Base-by-base conservation (phyloP, 1,140 invertebrate species). In the Melanaphis sacchari region DNA sequence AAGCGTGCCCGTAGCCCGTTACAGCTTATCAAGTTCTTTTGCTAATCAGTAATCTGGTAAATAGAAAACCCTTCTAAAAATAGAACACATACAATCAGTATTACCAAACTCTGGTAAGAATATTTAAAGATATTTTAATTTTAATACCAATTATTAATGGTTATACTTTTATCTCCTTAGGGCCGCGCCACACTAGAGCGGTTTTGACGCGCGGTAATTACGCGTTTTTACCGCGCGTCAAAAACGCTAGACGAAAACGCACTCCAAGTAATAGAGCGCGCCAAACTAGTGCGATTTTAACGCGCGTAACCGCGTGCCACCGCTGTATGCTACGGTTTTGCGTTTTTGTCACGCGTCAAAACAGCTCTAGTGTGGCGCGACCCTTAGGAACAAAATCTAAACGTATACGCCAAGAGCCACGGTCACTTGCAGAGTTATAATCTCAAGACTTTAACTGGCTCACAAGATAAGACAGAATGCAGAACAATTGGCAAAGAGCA, bases 41-140 rank as follows among this genome's bases (percentile, higher is more conserved):
- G 43, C 43, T 46, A 46, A 46, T 52, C 52, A 52, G 4, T 22
- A 52, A 52, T 52, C 52, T 81, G 76, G n/a, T 81, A 81, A 81
- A 81, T 81, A n/a, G n/a, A 81, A 81, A 81, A 81, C 36, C n/a
- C n/a, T n/a, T 81, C 76, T 81, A 81, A 81, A 81, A 81, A 81
- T 81, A 81, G 76, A 81, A 36, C 76, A 11, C 31, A n/a, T n/a
- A 15, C 36, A 81, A 81, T 38, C 76, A 81, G 38, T 81, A 81
- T 81, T 81, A 36, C 31, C n/a, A 81, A 81, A 81, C n/a, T 38
- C 76, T 81, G 76, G 76, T 81, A 81, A 81, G 76, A 81, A 81
- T 81, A 81, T 81, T 36, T 81, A 81, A 81, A 81, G n/a, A 81
- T 81, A 15, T 82, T 82, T 84, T 21, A 41, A 84, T 40, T 84